Percentiles rank a stretch among this genome's conserved stretches.
Evolutionary conservation across 2,113 vertebrate species (phyloP).

Genomic region (Tichodroma muraria): DNA sequence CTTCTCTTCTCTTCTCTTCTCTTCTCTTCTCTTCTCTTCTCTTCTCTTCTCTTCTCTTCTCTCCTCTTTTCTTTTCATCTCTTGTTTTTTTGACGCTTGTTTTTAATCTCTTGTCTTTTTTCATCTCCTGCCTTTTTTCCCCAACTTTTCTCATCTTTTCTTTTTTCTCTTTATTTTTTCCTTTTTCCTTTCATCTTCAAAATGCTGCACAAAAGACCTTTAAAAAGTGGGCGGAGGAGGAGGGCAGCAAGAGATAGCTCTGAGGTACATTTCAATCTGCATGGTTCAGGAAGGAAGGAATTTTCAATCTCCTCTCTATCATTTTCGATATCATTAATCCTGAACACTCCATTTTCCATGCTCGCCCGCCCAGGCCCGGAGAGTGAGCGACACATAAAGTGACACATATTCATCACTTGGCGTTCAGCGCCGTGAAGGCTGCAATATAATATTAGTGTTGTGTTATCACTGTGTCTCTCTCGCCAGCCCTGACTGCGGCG

Average conservation of each 20-base stretch:
- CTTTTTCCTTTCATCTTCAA: neutral
- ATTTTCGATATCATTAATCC: conserved; percentile 99
- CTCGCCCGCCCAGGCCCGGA: conserved; percentile 89
- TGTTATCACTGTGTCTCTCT: conserved; percentile 80
- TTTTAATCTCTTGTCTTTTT: no score
- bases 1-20: neutral
- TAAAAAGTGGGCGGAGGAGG: conserved; percentile 32
- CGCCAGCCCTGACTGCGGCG: conserved; percentile 64
- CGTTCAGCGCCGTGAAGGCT: conserved; percentile 72
- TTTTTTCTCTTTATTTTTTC: no score
- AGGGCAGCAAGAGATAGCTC: conserved; percentile 73
- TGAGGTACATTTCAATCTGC: conserved; percentile 85
- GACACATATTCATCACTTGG: conserved; percentile 86
- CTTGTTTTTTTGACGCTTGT: fast-evolving
- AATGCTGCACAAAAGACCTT: conserved; percentile 10
- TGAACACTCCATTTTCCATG: conserved; percentile 92
- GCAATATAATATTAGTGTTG: conserved; percentile 95
- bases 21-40: no score
- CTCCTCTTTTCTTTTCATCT: no score
- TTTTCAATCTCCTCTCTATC: conserved; percentile 99
- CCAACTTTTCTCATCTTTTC: fast-evolving
- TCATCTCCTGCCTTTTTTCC: fast-evolving
- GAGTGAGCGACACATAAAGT: conserved; percentile 83
- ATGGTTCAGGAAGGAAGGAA: conserved; percentile 93
- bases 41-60: no score